Evolutionary conservation across 1,140 invertebrate species (phyloP), one percentile per base, ranked within the genome.

Genomic region (Choristoneura fumiferana): DNA sequence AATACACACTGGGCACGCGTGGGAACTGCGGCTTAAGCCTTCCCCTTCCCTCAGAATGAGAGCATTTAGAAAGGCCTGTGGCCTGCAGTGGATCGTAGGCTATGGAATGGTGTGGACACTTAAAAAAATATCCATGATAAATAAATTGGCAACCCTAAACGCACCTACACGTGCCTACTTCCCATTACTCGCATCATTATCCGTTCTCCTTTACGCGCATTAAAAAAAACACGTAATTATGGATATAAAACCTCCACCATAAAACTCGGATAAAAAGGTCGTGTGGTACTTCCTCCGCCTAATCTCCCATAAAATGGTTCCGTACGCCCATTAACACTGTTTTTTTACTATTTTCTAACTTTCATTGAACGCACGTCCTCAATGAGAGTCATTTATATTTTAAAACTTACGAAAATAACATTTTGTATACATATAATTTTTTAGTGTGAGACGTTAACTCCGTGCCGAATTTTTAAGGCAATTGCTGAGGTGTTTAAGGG

Each of bases 291-390:
- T 77, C 74, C 74, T 73, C 37, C 55, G 62, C 58, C 45, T 64
- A 67, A 69, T 69, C 33, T n/a, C 66, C 69, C 69, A 67, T 74
- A 72, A 72, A 77, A 72, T 66, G 60, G 62, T 65, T 63, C 64
- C 66, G 58, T 59, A 36, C 54, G 33, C n/a, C 54, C 66, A 66
- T 74, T 74, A 74, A 74, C 60, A 67, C 71, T 71, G 74, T 77
- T 74, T 71, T 74, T 67, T 71, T 57, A 39, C 63, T 66, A 69
- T 49, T 49, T 65, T 68, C 65, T 69, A 57, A 66, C 68, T 62
- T 66, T 71, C 74, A 77, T 69, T 77, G 74, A 77, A 73, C 62
- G 58, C 69, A 54, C 68, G 71, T 76, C 67, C 74, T 77, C 71
- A 77, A 73, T 77, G 73, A 68, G 58, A 18, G 66, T 65, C 69